Conservation (phyloP, 2,113 vertebrate genomes). For the Opisthocomus hoazin region DNA sequence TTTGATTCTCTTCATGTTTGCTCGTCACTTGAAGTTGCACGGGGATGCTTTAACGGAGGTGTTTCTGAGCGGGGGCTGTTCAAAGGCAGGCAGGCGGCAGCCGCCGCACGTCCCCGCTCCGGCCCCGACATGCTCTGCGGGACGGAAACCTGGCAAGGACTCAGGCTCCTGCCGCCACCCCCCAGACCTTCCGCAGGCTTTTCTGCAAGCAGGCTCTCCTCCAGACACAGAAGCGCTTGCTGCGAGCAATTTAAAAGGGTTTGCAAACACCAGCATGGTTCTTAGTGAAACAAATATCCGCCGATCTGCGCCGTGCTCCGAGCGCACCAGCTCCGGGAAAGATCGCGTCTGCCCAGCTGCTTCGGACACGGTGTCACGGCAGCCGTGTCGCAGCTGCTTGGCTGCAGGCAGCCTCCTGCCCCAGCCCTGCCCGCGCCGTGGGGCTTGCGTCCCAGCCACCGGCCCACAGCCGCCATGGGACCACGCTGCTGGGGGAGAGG, state of each 20-base stretch:
- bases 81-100: neutral
- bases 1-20: slow-evolving; percentile 35
- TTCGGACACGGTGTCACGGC: accelerated
- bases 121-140: neutral
- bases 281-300: neutral
- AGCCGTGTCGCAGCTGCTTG: neutral
- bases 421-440: accelerated
- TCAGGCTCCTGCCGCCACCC: neutral
- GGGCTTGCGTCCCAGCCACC: accelerated
- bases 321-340: neutral
- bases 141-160: slow-evolving; percentile 7
- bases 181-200: neutral
- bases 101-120: neutral
- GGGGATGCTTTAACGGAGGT: neutral
- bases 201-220: neutral
- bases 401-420: neutral
- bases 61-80: neutral
- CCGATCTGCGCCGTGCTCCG: neutral
- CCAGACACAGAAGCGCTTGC: neutral
- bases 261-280: slow-evolving; percentile 40
- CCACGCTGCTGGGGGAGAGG: accelerated
- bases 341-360: neutral
- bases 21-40: neutral
- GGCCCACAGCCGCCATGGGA: accelerated
- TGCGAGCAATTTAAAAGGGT: slow-evolving; percentile 21